Conservation (phyloP, 2,888 invertebrate species). For the Gisinianus flammeolus region DNA sequence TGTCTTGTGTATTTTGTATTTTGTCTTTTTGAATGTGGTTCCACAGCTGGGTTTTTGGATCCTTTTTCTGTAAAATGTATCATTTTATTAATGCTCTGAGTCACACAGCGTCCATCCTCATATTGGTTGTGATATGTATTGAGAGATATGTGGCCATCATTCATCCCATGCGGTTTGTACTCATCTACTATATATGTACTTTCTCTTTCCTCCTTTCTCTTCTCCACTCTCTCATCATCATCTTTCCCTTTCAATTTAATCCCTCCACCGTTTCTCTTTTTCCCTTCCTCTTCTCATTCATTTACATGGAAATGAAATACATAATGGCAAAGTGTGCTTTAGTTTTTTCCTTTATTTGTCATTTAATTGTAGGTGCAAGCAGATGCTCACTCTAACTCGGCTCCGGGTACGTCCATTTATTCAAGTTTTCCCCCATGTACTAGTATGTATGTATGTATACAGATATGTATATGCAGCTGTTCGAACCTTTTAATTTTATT, state of each 20-base stretch:
- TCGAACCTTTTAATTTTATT: too few relatives aligned
- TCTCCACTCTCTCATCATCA: neutral
- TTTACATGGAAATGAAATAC: neutral
- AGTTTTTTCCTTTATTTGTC: neutral
- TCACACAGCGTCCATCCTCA: constrained; percentile 88
- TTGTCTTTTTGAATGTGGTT: constrained; percentile 65
- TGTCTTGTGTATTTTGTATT: too few relatives aligned
- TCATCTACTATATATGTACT: neutral
- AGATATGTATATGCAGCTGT: too few relatives aligned
- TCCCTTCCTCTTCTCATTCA: neutral
- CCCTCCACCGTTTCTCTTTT: neutral
- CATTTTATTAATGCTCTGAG: constrained; percentile 87
- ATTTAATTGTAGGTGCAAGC: neutral
- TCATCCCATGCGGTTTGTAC: constrained; percentile 71
- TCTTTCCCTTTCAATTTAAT: neutral
- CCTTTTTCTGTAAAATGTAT: constrained; percentile 88
- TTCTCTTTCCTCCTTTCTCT: neutral
- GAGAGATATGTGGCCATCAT: constrained; percentile 87
- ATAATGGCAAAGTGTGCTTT: neutral
- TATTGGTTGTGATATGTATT: constrained; percentile 84
- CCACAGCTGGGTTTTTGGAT: constrained; percentile 80
- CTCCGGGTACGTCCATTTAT: neutral
- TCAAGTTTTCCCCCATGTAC: too few relatives aligned
- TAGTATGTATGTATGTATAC: too few relatives aligned
- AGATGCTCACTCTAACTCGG: neutral